A percentile compares a stretch with the other conserved stretches of the same genome.
phyloP scores from a whole-genome alignment of 2,797 vertebrate genomes.

The Buphagus erythrorhynchus region DNA sequence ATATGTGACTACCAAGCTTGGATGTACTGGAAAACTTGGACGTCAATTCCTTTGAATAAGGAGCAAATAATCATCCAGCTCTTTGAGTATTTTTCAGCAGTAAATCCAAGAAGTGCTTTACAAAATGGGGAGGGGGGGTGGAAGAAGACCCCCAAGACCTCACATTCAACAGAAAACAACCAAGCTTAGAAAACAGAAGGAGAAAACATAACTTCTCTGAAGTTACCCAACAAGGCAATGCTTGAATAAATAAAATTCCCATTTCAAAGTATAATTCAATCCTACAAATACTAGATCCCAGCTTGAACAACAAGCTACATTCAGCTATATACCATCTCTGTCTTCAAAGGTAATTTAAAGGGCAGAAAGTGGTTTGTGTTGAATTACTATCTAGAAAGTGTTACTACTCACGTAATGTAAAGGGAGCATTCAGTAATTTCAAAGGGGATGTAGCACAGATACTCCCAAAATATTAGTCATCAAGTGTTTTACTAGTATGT shows the following conservation, averaged over 20 bases:
- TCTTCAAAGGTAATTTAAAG: not conserved
- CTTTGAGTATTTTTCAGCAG: not conserved
- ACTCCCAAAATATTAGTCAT: not conserved
- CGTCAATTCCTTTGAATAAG: not conserved
- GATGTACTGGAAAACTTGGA: not conserved
- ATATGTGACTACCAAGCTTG: not conserved
- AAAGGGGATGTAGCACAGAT: not conserved
- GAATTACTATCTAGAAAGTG: not conserved
- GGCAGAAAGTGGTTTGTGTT: not conserved
- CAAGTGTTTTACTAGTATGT: not conserved
- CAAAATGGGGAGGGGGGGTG: not conserved
- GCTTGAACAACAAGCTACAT: not conserved
- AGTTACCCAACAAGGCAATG: not conserved
- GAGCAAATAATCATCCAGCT: not conserved
- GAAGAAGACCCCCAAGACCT: not conserved
- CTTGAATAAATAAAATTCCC: not conserved
- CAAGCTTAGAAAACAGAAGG: not conserved
- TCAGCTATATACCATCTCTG: not conserved
- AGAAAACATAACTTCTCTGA: not conserved
- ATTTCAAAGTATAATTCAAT: not conserved
- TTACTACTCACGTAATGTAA: not conserved
- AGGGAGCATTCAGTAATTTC: not conserved
- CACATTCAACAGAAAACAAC: not conserved
- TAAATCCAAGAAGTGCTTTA: not conserved
- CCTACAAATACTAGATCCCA: not conserved